A percentile compares a stretch with the other conserved stretches of the same genome.
Conservation (phyloP, 2,113 vertebrate genomes). For the Melanerpes aurifrons region DNA sequence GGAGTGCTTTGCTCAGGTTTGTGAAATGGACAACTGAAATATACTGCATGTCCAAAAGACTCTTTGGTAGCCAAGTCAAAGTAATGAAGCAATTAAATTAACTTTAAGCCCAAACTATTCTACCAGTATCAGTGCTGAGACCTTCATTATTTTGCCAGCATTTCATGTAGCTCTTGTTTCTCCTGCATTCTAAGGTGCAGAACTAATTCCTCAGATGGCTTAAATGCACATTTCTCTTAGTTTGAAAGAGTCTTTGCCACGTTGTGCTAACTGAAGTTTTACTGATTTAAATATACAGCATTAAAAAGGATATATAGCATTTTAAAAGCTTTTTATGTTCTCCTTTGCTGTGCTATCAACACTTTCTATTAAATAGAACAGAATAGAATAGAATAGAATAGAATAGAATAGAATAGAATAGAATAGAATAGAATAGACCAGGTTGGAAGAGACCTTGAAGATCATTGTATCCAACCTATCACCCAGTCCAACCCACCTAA, state of each 20-base stretch:
- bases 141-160: background rate
- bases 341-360: background rate
- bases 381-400: too few relatives aligned
- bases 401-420: too few relatives aligned
- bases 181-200: background rate
- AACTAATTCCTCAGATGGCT: background rate
- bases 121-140: background rate
- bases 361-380: background rate
- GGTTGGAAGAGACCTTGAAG: too few relatives aligned
- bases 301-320: background rate
- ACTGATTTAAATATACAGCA: slow-evolving; percentile 7
- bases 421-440: too few relatives aligned
- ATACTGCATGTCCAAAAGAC: background rate
- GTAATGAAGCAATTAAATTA: background rate
- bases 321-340: background rate
- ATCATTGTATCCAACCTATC: too few relatives aligned
- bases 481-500: too few relatives aligned
- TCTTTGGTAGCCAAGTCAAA: background rate
- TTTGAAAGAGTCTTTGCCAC: background rate
- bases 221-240: background rate
- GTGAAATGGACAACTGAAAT: background rate
- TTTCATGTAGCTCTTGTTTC: background rate
- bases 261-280: background rate
- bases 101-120: background rate
- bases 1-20: background rate